Evolutionary conservation across 2,888 invertebrate species (phyloP).

Genomic region (Xestia ashworthii): DNA sequence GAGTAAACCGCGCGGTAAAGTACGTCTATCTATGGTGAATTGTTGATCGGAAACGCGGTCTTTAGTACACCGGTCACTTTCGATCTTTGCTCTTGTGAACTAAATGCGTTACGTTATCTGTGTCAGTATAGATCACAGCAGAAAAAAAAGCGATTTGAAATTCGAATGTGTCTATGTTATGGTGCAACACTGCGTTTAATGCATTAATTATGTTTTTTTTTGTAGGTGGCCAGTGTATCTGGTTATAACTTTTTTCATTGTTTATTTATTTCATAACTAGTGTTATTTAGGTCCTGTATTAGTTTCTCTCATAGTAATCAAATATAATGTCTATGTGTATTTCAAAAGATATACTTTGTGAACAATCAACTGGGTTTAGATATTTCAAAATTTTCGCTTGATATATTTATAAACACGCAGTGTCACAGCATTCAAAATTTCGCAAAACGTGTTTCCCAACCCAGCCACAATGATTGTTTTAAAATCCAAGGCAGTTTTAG

Average conservation of each 20-base stretch:
- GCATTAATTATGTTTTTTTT: slow-evolving; percentile 29
- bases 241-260: not conserved
- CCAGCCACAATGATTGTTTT: slow-evolving; percentile 43
- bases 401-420: slow-evolving; percentile 41
- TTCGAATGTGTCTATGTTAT: slow-evolving; percentile 40
- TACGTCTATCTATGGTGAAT: slow-evolving; percentile 57
- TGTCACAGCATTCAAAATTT: slow-evolving; percentile 26
- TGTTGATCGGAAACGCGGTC: slow-evolving; percentile 55
- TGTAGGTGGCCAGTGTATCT: slow-evolving; percentile 35
- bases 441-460: slow-evolving; percentile 49
- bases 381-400: slow-evolving; percentile 22
- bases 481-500: slow-evolving; percentile 51
- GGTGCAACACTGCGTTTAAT: slow-evolving; percentile 24
- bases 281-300: not conserved
- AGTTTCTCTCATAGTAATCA: not conserved
- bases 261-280: not conserved
- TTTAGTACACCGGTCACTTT: slow-evolving; percentile 61
- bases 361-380: slow-evolving; percentile 33
- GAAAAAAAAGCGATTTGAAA: slow-evolving; percentile 27
- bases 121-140: slow-evolving; percentile 34
- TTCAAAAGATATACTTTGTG: slow-evolving; percentile 14
- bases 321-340: not conserved
- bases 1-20: slow-evolving; percentile 53
- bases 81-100: slow-evolving; percentile 60
- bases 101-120: slow-evolving; percentile 42